phyloP scores from a whole-genome alignment of 35 echinoderm and acorn worm species.

The Patiria miniata region DNA sequence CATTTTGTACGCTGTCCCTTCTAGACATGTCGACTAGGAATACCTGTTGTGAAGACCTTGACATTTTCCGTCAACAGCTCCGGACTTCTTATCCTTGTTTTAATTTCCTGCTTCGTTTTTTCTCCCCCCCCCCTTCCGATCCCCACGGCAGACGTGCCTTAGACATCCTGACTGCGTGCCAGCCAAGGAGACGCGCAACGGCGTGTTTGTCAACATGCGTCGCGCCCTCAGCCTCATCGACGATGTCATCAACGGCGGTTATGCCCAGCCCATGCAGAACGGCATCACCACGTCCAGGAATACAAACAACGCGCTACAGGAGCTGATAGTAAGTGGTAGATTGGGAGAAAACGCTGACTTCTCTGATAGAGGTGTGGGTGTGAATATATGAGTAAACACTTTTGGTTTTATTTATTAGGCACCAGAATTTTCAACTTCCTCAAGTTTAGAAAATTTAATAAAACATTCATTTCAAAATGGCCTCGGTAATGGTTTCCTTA shows the following conservation, averaged over 20 bases:
- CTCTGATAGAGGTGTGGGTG: too few species aligned
- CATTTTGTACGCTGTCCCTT: too few species aligned
- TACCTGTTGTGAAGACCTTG: background rate
- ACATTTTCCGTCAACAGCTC: background rate
- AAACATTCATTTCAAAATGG: too few species aligned
- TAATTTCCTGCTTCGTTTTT: too few species aligned
- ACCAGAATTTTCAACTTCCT: too few species aligned
- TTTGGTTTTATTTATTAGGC: too few species aligned
- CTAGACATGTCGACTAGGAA: too few species aligned
- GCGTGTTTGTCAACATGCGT: conserved; percentile 79
- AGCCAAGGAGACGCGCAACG: conserved; percentile 74
- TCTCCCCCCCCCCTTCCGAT: background rate
- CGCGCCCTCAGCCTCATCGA: conserved; percentile 72
- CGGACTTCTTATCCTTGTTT: too few species aligned
- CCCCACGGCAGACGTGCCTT: conserved; percentile 77
- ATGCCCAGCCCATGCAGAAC: conserved; percentile 52
- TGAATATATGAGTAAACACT: too few species aligned
- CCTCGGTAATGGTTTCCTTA: too few species aligned
- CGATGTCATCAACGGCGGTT: conserved; percentile 68
- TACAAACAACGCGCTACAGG: conserved; percentile 75
- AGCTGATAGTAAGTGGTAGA: conserved; percentile 66
- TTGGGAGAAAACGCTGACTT: too few species aligned
- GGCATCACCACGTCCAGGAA: conserved; percentile 58
- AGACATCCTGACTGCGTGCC: conserved; percentile 92
- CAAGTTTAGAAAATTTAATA: too few species aligned